phyloP scores from a whole-genome alignment of 64 coral and sea anemone species.

The Pocillopora damicornis region DNA sequence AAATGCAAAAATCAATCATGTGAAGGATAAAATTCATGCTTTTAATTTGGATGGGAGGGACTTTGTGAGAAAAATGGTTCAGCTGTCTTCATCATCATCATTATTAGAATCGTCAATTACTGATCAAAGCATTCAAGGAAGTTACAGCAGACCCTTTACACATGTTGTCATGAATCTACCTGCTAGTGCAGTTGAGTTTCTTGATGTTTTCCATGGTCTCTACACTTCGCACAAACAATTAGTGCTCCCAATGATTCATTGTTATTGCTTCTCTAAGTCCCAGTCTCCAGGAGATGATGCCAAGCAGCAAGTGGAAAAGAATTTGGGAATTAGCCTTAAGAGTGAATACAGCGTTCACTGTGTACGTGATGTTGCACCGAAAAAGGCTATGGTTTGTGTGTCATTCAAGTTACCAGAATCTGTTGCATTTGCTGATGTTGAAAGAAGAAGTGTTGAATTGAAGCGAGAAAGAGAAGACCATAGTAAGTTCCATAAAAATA shows the following conservation, averaged over 20 bases:
- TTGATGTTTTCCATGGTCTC: slow-evolving; percentile 86
- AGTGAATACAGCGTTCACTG: slow-evolving; percentile 51
- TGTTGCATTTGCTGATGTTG: slow-evolving; percentile 53
- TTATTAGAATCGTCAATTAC: background rate
- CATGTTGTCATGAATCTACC: slow-evolving; percentile 98
- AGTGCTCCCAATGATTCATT: slow-evolving; percentile 79
- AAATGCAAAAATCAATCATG: slow-evolving; percentile 77
- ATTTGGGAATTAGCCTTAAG: slow-evolving; percentile 31
- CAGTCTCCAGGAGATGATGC: slow-evolving; percentile 56
- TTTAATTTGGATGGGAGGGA: slow-evolving; percentile 94
- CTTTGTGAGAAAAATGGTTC: slow-evolving; percentile 64
- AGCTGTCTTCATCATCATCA: background rate
- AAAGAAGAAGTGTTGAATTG: background rate
- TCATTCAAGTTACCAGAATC: slow-evolving; percentile 76
- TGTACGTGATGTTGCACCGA: slow-evolving; percentile 92
- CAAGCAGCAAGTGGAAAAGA: slow-evolving; percentile 61
- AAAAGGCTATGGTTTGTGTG: slow-evolving; percentile 96
- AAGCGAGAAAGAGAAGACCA: slow-evolving; percentile 9
- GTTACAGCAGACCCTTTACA: slow-evolving; percentile 38
- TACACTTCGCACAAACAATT: background rate
- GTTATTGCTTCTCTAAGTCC: slow-evolving; percentile 96
- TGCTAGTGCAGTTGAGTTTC: slow-evolving; percentile 87
- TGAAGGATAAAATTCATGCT: slow-evolving; percentile 52
- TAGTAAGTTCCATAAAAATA: background rate
- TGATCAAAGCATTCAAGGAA: background rate